A percentile compares a stretch with the other conserved stretches of the same genome.
Conservation (phyloP, 2,888 invertebrate species). For the Anagyrus pseudococci region DNA sequence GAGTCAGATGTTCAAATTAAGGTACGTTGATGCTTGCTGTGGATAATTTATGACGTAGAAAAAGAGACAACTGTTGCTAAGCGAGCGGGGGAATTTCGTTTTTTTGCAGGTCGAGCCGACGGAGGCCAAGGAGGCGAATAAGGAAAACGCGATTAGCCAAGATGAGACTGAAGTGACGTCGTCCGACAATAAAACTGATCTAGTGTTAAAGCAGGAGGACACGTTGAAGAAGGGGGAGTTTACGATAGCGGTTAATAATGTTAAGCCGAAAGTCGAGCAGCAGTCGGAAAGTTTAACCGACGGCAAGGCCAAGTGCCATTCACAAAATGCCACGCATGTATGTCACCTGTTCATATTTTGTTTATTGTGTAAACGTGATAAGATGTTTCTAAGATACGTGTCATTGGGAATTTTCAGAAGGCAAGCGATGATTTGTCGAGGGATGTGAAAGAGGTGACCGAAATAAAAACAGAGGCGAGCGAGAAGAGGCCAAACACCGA, state of each 20-base stretch:
- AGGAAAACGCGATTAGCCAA: neutral
- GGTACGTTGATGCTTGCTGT: neutral
- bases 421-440: neutral
- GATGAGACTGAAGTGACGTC: slow-evolving; percentile 13
- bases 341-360: no score
- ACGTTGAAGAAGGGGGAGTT: neutral
- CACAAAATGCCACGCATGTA: no score
- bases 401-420: no score
- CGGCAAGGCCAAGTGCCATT: no score
- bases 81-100: neutral
- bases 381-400: no score
- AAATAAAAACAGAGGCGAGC: neutral
- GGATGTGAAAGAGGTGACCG: neutral
- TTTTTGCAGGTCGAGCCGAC: neutral
- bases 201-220: neutral
- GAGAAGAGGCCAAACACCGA: slow-evolving; percentile 1
- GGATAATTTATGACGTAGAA: no score
- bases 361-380: no score
- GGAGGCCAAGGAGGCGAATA: neutral
- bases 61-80: no score
- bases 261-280: neutral
- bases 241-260: neutral
- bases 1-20: neutral
- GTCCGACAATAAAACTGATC: neutral
- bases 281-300: neutral